Conservation (phyloP, 2,797 vertebrate species). For the Tiaroga cobitis region DNA sequence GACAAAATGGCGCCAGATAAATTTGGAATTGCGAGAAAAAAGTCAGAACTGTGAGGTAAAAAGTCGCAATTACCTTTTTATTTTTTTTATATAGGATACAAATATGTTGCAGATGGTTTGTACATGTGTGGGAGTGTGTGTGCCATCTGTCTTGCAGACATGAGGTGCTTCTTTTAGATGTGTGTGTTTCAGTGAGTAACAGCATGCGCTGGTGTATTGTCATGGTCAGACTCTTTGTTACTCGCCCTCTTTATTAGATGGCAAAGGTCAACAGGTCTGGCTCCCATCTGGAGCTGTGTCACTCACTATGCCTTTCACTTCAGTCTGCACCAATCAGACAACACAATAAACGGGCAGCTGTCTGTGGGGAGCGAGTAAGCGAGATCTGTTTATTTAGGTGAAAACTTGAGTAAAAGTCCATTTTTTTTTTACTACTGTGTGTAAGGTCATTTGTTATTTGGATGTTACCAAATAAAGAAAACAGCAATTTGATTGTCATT, state of each 20-base stretch:
- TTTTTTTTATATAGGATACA: not conserved
- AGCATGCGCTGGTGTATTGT: constrained; percentile 61
- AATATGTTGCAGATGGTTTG: constrained; percentile 11
- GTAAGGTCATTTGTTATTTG: not conserved
- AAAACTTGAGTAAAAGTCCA: not conserved
- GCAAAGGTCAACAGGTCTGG: constrained; percentile 65
- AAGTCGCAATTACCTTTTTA: not conserved
- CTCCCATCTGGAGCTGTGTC: constrained; percentile 68
- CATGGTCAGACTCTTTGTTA: constrained; percentile 57
- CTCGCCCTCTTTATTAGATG: constrained; percentile 48
- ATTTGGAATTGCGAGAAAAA: not conserved
- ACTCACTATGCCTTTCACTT: constrained; percentile 29
- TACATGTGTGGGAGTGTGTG: not conserved
- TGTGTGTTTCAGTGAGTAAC: constrained; percentile 26
- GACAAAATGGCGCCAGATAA: not conserved
- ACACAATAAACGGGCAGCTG: constrained; percentile 1
- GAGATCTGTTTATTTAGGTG: constrained; percentile 47
- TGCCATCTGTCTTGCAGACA: constrained; percentile 48
- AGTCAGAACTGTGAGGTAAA: not conserved
- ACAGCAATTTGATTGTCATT: not conserved
- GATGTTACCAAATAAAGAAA: not conserved
- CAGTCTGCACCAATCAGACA: not conserved
- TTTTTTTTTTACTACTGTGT: not conserved
- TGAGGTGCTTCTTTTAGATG: constrained; percentile 19
- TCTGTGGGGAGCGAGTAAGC: constrained; percentile 30